These are phyloP conservation scores for Zeus faber DNA, from an alignment of 2,113 vertebrate genomes.

Conservation along the genomic window DNA sequence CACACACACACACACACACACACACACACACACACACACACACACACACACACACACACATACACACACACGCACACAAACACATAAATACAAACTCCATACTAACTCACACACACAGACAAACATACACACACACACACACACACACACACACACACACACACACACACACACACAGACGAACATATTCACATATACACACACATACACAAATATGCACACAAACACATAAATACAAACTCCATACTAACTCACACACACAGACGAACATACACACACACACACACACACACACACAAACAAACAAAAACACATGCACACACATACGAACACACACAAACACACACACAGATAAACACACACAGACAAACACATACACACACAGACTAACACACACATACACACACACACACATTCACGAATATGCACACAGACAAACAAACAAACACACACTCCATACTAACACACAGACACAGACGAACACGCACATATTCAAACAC, in stretches of 20 bases:
- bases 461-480: not conserved
- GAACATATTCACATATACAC: constrained; percentile 5
- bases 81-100: no score
- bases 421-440: no score
- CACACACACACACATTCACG: not conserved
- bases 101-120: no score
- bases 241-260: not conserved
- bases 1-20: not conserved
- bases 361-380: constrained; percentile 16
- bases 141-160: not conserved
- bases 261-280: not conserved
- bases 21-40: not conserved
- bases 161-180: not conserved
- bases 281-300: not conserved
- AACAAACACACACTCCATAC: not conserved
- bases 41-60: not conserved
- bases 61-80: not conserved
- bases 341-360: no score
- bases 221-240: no score
- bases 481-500: not conserved
- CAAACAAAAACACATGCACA: constrained; percentile 6
- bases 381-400: constrained; percentile 13
- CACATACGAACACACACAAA: not conserved
- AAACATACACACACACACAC: not conserved
- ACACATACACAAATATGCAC: not conserved